Conservation (phyloP, 2,797 vertebrate species). For the Leptoclinus maculatus region DNA sequence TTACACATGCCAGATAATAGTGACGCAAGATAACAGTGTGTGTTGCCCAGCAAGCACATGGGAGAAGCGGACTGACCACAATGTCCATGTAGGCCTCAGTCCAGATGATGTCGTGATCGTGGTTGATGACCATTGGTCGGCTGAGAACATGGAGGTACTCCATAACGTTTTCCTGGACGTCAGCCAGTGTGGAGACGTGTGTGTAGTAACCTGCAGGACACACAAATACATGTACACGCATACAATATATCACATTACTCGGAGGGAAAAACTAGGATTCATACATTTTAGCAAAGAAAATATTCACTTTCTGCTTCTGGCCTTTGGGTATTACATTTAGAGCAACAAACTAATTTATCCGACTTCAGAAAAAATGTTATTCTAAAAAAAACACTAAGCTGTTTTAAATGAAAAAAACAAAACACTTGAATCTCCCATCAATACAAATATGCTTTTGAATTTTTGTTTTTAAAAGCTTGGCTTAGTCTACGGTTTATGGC, state of each 20-base stretch:
- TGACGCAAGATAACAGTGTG: neutral
- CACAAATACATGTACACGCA: conserved; percentile 20
- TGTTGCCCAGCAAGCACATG: neutral
- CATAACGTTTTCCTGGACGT: conserved; percentile 98
- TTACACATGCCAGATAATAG: neutral
- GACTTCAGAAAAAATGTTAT: conserved; percentile 44
- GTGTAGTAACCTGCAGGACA: conserved; percentile 92
- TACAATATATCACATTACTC: neutral
- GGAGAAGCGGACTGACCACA: conserved; percentile 83
- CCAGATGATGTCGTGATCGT: conserved; percentile 97
- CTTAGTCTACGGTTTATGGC: conserved; percentile 51
- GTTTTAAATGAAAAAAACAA: conserved; percentile 19
- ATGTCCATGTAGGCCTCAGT: conserved; percentile 98
- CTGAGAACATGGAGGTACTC: conserved; percentile 97
- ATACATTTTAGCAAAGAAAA: conserved; percentile 15
- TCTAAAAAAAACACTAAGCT: conserved; percentile 25
- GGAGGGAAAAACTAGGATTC: conserved; percentile 5
- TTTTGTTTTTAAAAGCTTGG: conserved; percentile 37
- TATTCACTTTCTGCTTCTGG: conserved; percentile 1
- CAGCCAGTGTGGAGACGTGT: conserved; percentile 94
- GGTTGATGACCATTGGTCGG: conserved; percentile 97
- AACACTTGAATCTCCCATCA: conserved; percentile 29
- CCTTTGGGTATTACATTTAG: conserved; percentile 36
- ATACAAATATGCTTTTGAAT: conserved; percentile 34
- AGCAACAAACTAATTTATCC: conserved; percentile 47